Evolutionary conservation across 2,797 vertebrate genomes (phyloP).

Genomic region (Sandelia bainsii): DNA sequence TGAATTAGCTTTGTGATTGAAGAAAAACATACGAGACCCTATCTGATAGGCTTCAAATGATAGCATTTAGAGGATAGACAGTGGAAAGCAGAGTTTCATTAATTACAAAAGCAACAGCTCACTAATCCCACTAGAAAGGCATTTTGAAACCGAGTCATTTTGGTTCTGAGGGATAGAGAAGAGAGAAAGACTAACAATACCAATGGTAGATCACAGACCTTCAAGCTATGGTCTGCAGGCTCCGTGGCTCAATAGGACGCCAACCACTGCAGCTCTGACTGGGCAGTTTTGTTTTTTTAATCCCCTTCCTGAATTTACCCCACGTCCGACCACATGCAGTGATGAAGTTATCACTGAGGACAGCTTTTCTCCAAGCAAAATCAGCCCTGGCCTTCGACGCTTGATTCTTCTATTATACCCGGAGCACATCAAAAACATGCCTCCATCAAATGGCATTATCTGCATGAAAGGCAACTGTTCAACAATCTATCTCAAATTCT

Average conservation of each 20-base stretch:
- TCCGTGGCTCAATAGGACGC: conserved; percentile 91
- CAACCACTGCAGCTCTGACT: conserved; percentile 90
- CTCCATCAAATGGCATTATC: conserved; percentile 98
- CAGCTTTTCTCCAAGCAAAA: conserved; percentile 96
- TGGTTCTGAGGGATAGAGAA: conserved; percentile 82
- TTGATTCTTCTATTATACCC: conserved; percentile 78
- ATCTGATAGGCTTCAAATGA: conserved; percentile 88
- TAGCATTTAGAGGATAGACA: conserved; percentile 88
- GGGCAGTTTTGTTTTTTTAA: conserved; percentile 86
- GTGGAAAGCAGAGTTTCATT: conserved; percentile 92
- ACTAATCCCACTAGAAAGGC: conserved; percentile 93
- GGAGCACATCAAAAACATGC: conserved; percentile 95
- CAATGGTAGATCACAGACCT: conserved; percentile 95
- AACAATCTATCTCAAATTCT: conserved; percentile 94
- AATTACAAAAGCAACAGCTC: conserved; percentile 94
- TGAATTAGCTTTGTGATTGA: conserved; percentile 68
- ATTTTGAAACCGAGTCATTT: conserved; percentile 89
- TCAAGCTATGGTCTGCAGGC: conserved; percentile 90
- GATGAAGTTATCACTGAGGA: conserved; percentile 99
- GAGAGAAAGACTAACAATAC: conserved; percentile 95
- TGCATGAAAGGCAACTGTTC: conserved; percentile 97
- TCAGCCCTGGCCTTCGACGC: conserved; percentile 86
- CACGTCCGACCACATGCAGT: conserved; percentile 95
- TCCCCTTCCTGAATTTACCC: conserved; percentile 94
- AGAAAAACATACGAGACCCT: conserved; percentile 79